Evolutionary conservation across 2,113 vertebrate genomes (phyloP).

Genomic region (Syngnathus typhle): DNA sequence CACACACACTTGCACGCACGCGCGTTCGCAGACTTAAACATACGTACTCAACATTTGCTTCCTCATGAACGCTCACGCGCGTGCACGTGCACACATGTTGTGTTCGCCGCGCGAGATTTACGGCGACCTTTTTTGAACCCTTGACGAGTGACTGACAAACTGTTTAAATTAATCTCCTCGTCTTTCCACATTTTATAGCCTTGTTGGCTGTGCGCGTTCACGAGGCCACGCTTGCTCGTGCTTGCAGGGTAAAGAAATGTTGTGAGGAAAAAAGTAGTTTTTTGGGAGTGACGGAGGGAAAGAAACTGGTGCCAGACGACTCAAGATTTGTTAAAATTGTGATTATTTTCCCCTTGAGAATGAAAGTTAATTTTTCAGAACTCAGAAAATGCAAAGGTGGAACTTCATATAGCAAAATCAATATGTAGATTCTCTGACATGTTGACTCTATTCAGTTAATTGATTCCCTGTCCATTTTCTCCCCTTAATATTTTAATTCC

Average conservation of each 20-base stretch:
- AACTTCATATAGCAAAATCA: background rate
- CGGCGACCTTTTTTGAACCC: slow-evolving; percentile 67
- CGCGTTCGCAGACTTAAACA: background rate
- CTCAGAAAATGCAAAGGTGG: background rate
- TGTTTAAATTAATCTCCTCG: slow-evolving; percentile 47
- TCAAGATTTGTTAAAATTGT: background rate
- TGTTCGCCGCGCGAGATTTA: slow-evolving; percentile 53
- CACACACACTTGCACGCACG: too few species aligned
- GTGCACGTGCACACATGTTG: background rate
- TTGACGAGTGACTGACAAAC: slow-evolving; percentile 53
- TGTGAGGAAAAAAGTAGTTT: background rate
- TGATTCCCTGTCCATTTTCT: background rate
- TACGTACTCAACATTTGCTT: background rate
- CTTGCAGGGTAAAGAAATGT: background rate
- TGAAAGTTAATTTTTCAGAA: background rate
- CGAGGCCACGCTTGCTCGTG: slow-evolving; percentile 6
- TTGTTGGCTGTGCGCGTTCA: slow-evolving; percentile 56
- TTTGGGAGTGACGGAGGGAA: slow-evolving; percentile 46
- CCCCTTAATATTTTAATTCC: background rate
- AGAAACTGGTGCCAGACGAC: slow-evolving; percentile 55
- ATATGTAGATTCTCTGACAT: background rate
- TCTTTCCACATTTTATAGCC: slow-evolving; percentile 61
- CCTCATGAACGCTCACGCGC: background rate
- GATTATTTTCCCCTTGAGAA: background rate
- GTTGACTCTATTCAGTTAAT: background rate